Percentiles rank a stretch among this genome's conserved stretches.
phyloP scores from a whole-genome alignment of 2,888 invertebrate species.

The Meteorus cinctellus region DNA sequence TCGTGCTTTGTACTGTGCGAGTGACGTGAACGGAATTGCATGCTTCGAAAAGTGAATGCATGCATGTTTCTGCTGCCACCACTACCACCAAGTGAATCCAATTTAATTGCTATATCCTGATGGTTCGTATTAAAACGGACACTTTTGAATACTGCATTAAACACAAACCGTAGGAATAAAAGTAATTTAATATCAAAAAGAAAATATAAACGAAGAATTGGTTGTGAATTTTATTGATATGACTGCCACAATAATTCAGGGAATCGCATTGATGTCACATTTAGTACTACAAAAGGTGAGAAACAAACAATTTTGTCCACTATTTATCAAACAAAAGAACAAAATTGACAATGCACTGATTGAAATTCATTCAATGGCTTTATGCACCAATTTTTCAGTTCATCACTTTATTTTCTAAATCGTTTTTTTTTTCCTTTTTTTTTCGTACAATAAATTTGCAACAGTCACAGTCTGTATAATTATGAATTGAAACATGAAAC shows the following conservation, averaged over 20 bases:
- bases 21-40: conserved; percentile 54
- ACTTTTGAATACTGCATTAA: conserved; percentile 45
- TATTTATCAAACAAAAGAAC: background rate
- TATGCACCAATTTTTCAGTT: too few species aligned
- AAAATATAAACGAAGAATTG: background rate
- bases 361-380: background rate
- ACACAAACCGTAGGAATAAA: background rate
- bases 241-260: background rate
- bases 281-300: background rate
- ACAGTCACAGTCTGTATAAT: background rate
- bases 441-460: background rate
- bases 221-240: background rate
- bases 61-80: conserved; percentile 1
- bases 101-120: conserved; percentile 49
- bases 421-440: background rate
- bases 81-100: conserved; percentile 42
- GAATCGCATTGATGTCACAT: background rate
- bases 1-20: conserved; percentile 36
- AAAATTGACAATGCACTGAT: background rate
- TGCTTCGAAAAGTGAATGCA: conserved; percentile 44
- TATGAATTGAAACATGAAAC: conserved; percentile 3
- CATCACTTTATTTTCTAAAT: too few species aligned
- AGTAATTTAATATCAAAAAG: background rate
- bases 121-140: conserved; percentile 47
- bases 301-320: background rate